A percentile compares a stretch with the other conserved stretches of the same genome.
Evolutionary conservation across 1,140 invertebrate genomes (phyloP).

Genomic region (Leptinotarsa texana): DNA sequence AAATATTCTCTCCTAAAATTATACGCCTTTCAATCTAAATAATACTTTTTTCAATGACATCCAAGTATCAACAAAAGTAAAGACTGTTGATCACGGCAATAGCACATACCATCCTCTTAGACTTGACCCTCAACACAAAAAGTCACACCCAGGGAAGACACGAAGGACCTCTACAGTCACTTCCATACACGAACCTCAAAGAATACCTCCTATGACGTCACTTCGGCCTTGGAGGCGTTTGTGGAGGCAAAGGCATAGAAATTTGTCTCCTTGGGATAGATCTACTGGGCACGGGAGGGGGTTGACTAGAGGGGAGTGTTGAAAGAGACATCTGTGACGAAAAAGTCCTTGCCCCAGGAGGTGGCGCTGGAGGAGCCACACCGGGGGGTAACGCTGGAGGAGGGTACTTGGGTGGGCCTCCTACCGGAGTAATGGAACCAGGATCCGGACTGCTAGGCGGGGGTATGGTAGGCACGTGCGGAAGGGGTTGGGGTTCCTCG

Average conservation of each 20-base stretch:
- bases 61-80: no score
- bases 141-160: slow-evolving; percentile 49
- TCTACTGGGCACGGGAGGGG: slow-evolving; percentile 50
- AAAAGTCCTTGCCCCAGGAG: slow-evolving; percentile 42
- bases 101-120: no score
- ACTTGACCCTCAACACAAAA: no score
- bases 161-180: slow-evolving; percentile 46
- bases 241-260: slow-evolving; percentile 39
- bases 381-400: slow-evolving; percentile 52
- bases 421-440: slow-evolving; percentile 48
- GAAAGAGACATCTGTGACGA: slow-evolving; percentile 37
- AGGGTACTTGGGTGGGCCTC: slow-evolving; percentile 52
- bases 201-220: slow-evolving; percentile 50
- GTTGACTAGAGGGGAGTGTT: slow-evolving; percentile 31
- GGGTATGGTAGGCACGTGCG: background rate
- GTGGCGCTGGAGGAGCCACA: slow-evolving; percentile 49
- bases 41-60: no score
- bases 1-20: no score
- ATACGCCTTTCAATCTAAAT: no score
- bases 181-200: slow-evolving; percentile 46
- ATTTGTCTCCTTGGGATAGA: slow-evolving; percentile 38
- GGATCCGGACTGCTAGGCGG: slow-evolving; percentile 40
- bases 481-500: background rate
- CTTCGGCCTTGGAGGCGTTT: slow-evolving; percentile 50
- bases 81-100: no score